Evolutionary conservation across 64 coral and sea anemone genomes (phyloP), one percentile per base, ranked within the genome.

Genomic region (Montipora efflorescens): DNA sequence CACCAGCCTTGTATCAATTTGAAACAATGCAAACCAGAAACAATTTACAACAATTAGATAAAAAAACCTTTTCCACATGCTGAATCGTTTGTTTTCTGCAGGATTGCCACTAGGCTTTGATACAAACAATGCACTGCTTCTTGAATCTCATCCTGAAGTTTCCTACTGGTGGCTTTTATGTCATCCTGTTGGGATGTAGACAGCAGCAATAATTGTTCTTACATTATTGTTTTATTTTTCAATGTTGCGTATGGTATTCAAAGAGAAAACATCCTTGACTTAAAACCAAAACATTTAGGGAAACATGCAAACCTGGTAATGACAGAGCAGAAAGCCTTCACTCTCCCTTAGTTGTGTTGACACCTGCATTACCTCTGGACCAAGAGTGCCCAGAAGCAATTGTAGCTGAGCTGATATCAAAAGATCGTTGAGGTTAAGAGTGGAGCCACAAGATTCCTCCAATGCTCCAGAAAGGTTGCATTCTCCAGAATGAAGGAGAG

Each of bases 121-220:
- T 96, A 96, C 48, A 96, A 72, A 43, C 59, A 71, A 76, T 96
- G 95, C n/a, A 96, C 92, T 58, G 87, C 87, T 69, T 81, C 55
- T 59, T 96, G 95, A 68, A 96, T 94, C 36, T 88, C 90, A 66
- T 96, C 95, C 59, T 96, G 95, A 13, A 94, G 83, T 87, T 47
- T 90, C 52, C 78, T 61, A 59, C 79, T 79, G 45, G 95, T 94
- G 15, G 92, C 76, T 46, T 96, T 96, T 76, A 96, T 91, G 58
- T 96, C 95, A 91, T 96, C 95, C 95, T 96, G 66, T 50, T 52
- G 1, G 43, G 4, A 62, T 36, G 19, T 50, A 50, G 9, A 51
- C 51, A 21, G 14, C 61, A 4, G 9, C 53, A 64, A 55, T 10
- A 55, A 10, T 55, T 7, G 0, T 5, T 55, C 52, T 55, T 55